These are phyloP conservation scores for Neomicropteryx cornuta DNA, from an alignment of 1,140 invertebrate species.

Conservation along the genomic window DNA sequence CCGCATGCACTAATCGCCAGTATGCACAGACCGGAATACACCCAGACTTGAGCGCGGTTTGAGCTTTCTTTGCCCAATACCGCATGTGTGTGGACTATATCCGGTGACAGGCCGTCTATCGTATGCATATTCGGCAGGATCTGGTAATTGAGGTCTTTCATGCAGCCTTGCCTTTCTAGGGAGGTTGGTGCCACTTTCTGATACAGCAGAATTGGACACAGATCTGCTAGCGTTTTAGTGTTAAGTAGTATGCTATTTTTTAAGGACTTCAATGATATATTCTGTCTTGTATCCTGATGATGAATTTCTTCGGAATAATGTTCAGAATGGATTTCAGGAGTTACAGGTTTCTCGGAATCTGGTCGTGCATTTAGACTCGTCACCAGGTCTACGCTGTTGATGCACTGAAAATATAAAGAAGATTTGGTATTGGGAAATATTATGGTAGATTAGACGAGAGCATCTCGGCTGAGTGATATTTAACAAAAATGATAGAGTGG, in stretches of 20 bases:
- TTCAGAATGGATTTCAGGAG: too few relatives aligned
- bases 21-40: slow-evolving; percentile 71
- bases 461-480: not conserved
- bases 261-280: slow-evolving; percentile 6
- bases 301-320: slow-evolving; percentile 16
- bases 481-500: too few relatives aligned
- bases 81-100: too few relatives aligned
- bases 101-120: not conserved
- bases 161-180: slow-evolving; percentile 41
- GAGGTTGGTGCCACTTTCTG: slow-evolving; percentile 43
- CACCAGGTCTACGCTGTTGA: slow-evolving; percentile 35
- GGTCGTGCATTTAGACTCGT: slow-evolving; percentile 29
- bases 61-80: too few relatives aligned
- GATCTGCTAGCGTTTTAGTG: slow-evolving; percentile 32
- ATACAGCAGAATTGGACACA: slow-evolving; percentile 55
- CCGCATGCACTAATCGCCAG: slow-evolving; percentile 76
- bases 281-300: slow-evolving; percentile 12
- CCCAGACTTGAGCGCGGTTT: slow-evolving; percentile 56
- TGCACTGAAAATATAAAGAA: slow-evolving; percentile 26
- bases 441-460: not conserved
- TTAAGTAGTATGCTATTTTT: slow-evolving; percentile 20
- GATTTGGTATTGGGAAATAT: not conserved
- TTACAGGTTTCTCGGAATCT: slow-evolving; percentile 21
- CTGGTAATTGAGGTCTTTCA: slow-evolving; percentile 25
- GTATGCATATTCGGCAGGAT: not conserved